Percentiles rank a stretch among this genome's conserved stretches.
Evolutionary conservation across 2,888 invertebrate species (phyloP).

Genomic region (Rhagonycha lutea): DNA sequence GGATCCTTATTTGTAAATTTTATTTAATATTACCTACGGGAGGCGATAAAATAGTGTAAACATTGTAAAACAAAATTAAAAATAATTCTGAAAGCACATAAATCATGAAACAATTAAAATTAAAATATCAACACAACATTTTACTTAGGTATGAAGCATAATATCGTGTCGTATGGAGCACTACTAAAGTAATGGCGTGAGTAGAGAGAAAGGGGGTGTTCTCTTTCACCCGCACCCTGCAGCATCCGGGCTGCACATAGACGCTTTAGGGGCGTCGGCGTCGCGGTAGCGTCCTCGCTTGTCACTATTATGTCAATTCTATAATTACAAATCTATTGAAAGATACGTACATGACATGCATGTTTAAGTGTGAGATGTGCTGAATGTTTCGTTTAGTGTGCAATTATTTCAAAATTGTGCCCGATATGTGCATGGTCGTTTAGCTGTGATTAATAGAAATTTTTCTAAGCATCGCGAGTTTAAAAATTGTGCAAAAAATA

Average conservation of each 20-base stretch:
- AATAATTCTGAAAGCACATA: background rate
- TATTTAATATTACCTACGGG: background rate
- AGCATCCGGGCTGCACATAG: slow-evolving; percentile 51
- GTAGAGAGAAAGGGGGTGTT: slow-evolving; percentile 42
- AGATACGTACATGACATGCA: slow-evolving; percentile 24
- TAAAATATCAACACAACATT: slow-evolving; percentile 43
- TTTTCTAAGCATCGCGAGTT: background rate
- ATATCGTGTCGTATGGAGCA: slow-evolving; percentile 41
- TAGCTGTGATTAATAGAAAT: background rate
- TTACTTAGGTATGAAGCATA: slow-evolving; percentile 44
- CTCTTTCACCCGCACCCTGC: slow-evolving; percentile 45
- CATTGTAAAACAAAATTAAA: background rate
- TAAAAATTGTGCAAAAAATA: background rate
- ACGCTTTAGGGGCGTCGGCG: slow-evolving; percentile 54
- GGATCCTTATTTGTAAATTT: background rate
- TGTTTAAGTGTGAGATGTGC: slow-evolving; percentile 13
- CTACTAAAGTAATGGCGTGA: slow-evolving; percentile 43
- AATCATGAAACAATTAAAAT: slow-evolving; percentile 22
- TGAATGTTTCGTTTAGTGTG: background rate
- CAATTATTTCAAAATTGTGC: background rate
- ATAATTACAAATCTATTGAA: slow-evolving; percentile 36
- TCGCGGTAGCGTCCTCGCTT: slow-evolving; percentile 46
- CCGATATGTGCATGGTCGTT: slow-evolving; percentile 9
- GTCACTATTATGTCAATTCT: slow-evolving; percentile 48
- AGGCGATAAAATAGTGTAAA: background rate